phyloP scores from a whole-genome alignment of 2,113 vertebrate species.

The Poeciliopsis occidentalis region DNA sequence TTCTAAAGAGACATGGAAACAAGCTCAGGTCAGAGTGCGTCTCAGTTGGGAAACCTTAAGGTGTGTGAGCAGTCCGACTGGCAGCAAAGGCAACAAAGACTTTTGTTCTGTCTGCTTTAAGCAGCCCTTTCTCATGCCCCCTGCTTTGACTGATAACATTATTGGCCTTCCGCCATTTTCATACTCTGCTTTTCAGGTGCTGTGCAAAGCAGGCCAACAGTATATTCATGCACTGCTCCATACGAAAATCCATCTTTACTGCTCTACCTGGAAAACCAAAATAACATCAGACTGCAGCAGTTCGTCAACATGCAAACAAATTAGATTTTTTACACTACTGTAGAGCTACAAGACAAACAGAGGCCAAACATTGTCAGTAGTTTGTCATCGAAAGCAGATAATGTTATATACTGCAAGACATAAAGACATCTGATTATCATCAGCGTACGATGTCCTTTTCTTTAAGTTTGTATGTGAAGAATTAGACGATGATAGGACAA shows the following conservation, averaged over 20 bases:
- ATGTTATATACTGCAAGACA: neutral
- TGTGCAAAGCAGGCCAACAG: neutral
- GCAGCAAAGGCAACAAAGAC: slow-evolving; percentile 2
- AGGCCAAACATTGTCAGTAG: neutral
- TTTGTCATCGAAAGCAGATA: neutral
- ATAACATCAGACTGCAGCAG: neutral
- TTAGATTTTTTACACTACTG: neutral
- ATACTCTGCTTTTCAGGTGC: slow-evolving; percentile 3
- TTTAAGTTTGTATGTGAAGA: neutral
- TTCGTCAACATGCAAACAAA: neutral
- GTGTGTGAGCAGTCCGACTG: neutral
- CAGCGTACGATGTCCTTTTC: neutral
- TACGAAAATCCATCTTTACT: neutral
- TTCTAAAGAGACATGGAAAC: neutral
- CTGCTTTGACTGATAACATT: slow-evolving; percentile 25
- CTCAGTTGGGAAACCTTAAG: neutral
- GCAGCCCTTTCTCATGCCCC: slow-evolving; percentile 27
- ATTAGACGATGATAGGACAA: neutral
- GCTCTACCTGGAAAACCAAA: neutral
- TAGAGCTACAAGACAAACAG: neutral
- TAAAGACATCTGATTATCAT: neutral
- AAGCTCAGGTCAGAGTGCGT: neutral
- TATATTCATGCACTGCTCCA: neutral
- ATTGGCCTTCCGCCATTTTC: slow-evolving; percentile 10
- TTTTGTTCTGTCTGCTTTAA: slow-evolving; percentile 10